Evolutionary conservation across 2,888 invertebrate species (phyloP), one percentile per base, ranked within the genome.

Genomic region (Buathra laborator): DNA sequence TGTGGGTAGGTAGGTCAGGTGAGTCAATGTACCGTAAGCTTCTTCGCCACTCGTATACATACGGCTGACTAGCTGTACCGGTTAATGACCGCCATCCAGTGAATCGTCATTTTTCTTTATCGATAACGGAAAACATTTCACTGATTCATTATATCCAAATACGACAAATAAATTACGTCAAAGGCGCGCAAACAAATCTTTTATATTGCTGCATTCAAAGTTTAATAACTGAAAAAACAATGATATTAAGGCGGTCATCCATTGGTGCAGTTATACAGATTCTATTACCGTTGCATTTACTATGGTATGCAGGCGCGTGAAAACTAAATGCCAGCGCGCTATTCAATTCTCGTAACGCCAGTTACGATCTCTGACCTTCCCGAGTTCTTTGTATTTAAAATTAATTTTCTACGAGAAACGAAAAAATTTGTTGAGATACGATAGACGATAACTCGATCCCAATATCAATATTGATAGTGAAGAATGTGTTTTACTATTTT

Each of bases 1-100:
- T 85, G 88, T 87, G 87, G 88, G 86, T 96, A 95, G 94, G 94
- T 90, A 88, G 89, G 89, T 88, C 89, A 88, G 85, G 83, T 88
- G 84, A 88, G 87, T 88, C 87, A 88, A 86, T 87, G 87, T 84
- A 86, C 87, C 87, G 87, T 86, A 87, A 86, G 87, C 76, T 53
- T 68, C 79, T 44, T 80, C 81, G 79, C 72, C 59, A 44, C 80
- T 62, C 75, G 79, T 68, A 44, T 78, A 66, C 44, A 68, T 37
- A 64, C 51, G n/a, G 12, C n/a, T 3, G 16, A 5, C 37, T 64
- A n/a, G 24, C 37, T 12, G 74, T 14, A 48, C 74, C 74, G 48
- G 16, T 64, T 48, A 14, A n/a, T 48, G 74, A 75, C 74, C 74
- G 32, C 16, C n/a, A 5, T n/a, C n/a, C 32, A 24, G 62, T 32